Base-by-base conservation (phyloP, 2,797 vertebrate genomes). In the Sebastes glaucus region DNA sequence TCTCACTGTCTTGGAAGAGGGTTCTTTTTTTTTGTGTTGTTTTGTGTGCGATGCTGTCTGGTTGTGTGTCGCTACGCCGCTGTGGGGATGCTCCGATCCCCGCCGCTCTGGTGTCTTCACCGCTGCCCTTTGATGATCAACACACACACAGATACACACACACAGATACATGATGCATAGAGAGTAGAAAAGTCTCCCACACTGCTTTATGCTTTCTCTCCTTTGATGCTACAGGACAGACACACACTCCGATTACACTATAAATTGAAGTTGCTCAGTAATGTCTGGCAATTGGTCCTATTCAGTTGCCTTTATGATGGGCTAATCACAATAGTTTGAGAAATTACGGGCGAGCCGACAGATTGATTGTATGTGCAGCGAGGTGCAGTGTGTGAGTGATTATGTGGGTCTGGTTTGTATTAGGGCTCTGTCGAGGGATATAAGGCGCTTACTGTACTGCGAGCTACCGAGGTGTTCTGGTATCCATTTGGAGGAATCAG, bases 401-500 rank as follows among this genome's bases (percentile, higher is more conserved):
- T 94, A 90, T 22, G 77, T 7, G 38, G 22, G 88, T 88, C 91
- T 94, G 93, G 89, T 88, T 92, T 87, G 23, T 72, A 79, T 95
- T 94, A 94, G 85, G 65, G 35, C 81, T 84, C 86, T 71, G 90
- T 92, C 65, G 62, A 30, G 87, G 85, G 88, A 88, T 81, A 85
- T 87, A 88, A 91, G 86, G 86, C 57, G 67, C 82, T 91, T 85
- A 88, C 88, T 93, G 90, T 92, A 89, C 70, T 78, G 4, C 9
- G 91, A 91, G 95, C 96, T 95, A 95, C 95, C 72, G 89, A 94
- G 94, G 95, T 96, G 97, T 96, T 97, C 97, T 97, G 97, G 96
- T 94, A 96, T 95, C 96, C 96, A 97, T 97, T 97, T 96, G 94
- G 90, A 94, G 90, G 88, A 95, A 96, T 97, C 96, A 96, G 87